Conservation (phyloP, 2,797 vertebrate genomes). For the Alosa sapidissima region DNA sequence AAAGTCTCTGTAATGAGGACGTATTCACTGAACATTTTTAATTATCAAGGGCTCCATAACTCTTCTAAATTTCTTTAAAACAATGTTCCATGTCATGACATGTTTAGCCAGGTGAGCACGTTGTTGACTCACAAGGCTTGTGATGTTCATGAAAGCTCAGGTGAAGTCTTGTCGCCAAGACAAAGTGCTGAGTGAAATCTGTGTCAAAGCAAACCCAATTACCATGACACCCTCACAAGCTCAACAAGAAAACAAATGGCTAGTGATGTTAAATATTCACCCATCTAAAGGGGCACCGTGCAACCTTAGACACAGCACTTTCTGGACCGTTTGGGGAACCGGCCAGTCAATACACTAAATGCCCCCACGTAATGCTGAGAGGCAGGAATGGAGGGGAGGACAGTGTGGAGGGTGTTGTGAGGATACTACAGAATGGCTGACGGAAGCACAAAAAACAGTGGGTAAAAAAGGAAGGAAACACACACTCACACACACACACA, state of each 20-base stretch:
- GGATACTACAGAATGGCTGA: conserved; percentile 2
- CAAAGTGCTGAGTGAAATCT: conserved; percentile 24
- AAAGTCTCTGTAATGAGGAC: neutral
- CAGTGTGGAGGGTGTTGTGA: neutral
- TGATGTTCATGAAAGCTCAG: neutral
- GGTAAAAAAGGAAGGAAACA: neutral
- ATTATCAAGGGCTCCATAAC: neutral
- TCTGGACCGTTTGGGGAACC: conserved; percentile 45
- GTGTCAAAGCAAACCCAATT: conserved; percentile 30
- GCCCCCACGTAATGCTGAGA: neutral
- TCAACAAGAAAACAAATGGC: conserved; percentile 36
- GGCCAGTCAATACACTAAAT: conserved; percentile 42
- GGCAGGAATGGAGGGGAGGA: neutral
- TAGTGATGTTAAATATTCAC: conserved; percentile 47
- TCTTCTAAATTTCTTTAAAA: neutral
- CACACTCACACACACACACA: conserved; percentile 36
- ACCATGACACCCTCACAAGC: conserved; percentile 21
- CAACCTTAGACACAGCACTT: conserved; percentile 42
- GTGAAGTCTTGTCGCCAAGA: conserved; percentile 27
- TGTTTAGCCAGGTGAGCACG: neutral
- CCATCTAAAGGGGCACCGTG: conserved; percentile 27
- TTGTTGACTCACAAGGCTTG: neutral
- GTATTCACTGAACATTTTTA: neutral
- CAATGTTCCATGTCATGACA: neutral
- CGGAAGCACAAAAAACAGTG: conserved; percentile 7